Evolutionary conservation across 2,113 vertebrate genomes (phyloP).

Genomic region (Amblyopsis rosae): DNA sequence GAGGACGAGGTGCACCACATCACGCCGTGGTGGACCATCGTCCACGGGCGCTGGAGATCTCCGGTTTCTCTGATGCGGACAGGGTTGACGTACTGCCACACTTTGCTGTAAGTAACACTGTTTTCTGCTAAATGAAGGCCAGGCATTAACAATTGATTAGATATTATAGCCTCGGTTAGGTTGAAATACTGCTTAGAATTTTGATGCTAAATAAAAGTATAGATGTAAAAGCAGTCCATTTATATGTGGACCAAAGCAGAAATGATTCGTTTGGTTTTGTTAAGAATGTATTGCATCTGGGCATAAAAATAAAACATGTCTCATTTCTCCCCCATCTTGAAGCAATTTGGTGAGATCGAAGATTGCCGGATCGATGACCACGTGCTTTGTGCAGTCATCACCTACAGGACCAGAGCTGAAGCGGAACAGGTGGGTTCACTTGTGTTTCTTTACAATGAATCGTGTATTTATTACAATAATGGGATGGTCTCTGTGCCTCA

Average conservation of each 20-base stretch:
- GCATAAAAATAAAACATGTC: conserved; percentile 11
- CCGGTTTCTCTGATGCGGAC: conserved; percentile 86
- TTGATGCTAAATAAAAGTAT: neutral
- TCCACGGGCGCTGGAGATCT: conserved; percentile 89
- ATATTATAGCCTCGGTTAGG: neutral
- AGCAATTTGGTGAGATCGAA: conserved; percentile 99
- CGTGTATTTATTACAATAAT: too few relatives aligned
- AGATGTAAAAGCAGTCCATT: too few relatives aligned
- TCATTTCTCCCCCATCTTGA: conserved; percentile 59
- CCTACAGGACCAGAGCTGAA: conserved; percentile 90
- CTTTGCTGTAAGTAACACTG: conserved; percentile 88
- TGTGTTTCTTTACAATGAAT: neutral
- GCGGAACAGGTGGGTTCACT: conserved; percentile 84
- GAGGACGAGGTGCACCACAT: conserved; percentile 81
- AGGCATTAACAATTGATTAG: neutral
- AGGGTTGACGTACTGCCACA: conserved; percentile 91
- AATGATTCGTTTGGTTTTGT: neutral
- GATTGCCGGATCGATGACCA: conserved; percentile 92
- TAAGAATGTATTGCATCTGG: neutral
- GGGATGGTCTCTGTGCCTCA: neutral
- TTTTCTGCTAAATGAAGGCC: neutral
- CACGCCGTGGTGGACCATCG: conserved; percentile 92
- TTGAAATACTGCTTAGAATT: neutral
- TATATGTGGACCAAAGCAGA: neutral
- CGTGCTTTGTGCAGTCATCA: conserved; percentile 86